These are phyloP conservation scores for Amphimallon solstitiale DNA, from an alignment of 2,888 invertebrate species.

Conservation along the genomic window DNA sequence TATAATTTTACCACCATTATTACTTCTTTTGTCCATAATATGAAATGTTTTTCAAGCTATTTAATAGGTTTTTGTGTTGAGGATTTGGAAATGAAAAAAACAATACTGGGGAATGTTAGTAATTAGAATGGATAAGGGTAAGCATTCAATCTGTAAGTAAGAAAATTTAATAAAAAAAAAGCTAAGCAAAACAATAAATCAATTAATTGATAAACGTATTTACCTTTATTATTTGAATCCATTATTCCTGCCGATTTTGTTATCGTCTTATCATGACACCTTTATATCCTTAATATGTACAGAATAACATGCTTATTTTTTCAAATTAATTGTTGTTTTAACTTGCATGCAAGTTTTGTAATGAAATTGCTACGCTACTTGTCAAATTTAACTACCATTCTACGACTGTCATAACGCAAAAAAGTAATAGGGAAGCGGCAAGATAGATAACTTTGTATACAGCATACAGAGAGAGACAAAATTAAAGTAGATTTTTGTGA, in stretches of 20 bases:
- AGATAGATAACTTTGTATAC: no score
- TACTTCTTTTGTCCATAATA: constrained; percentile 51
- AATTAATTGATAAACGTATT: not conserved
- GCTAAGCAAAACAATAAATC: not conserved
- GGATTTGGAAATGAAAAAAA: constrained; percentile 13
- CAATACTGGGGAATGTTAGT: constrained; percentile 8
- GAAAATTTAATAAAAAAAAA: constrained; percentile 25
- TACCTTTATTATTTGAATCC: constrained; percentile 24
- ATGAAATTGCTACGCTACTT: constrained; percentile 19
- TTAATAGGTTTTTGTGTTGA: constrained; percentile 1
- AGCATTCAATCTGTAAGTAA: constrained; percentile 37
- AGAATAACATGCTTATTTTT: not conserved
- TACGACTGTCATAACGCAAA: constrained; percentile 6
- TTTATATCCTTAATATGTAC: not conserved
- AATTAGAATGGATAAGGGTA: constrained; percentile 14
- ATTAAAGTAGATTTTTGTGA: no score
- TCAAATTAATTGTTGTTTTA: not conserved
- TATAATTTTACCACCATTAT: constrained; percentile 59
- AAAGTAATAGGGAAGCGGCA: not conserved
- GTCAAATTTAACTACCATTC: constrained; percentile 23
- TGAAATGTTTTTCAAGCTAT: constrained; percentile 17
- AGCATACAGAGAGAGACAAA: no score
- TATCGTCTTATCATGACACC: constrained; percentile 20
- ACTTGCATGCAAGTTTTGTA: not conserved
- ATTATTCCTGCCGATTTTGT: constrained; percentile 14